These are phyloP conservation scores for Zaprionus tsacasi DNA, from an alignment of 1,140 invertebrate species.

Conservation along the genomic window DNA sequence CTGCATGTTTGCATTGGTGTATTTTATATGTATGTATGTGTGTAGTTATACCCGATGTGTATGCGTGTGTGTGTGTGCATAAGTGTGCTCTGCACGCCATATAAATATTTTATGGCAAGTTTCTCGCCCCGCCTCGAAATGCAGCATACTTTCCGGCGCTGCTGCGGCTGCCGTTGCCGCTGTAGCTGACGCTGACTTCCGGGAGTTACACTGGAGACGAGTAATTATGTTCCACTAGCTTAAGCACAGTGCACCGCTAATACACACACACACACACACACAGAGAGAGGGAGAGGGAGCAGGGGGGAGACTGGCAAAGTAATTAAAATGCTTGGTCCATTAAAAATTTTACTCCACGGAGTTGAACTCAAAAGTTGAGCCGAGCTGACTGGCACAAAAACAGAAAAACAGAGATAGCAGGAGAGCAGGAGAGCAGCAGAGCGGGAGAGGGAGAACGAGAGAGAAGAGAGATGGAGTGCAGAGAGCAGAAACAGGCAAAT, in stretches of 20 bases:
- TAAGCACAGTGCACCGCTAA: slow-evolving; percentile 53
- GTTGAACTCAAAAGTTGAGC: slow-evolving; percentile 78
- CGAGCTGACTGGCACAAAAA: slow-evolving; percentile 52
- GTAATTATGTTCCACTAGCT: slow-evolving; percentile 82
- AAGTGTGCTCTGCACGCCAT: slow-evolving; percentile 27
- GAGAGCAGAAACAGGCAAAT: slow-evolving; percentile 15
- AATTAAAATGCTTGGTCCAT: slow-evolving; percentile 82
- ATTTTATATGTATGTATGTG: slow-evolving; percentile 6
- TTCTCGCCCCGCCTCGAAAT: slow-evolving; percentile 58
- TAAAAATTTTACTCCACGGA: slow-evolving; percentile 79
- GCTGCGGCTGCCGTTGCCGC: slow-evolving; percentile 59
- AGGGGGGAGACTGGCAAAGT: slow-evolving; percentile 53
- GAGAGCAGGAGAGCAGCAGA: neutral
- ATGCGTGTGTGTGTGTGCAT: slow-evolving; percentile 31
- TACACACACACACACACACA: slow-evolving; percentile 10
- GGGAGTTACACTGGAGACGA: slow-evolving; percentile 75
- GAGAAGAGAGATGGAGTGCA: neutral
- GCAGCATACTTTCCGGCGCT: slow-evolving; percentile 72
- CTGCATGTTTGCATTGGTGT: slow-evolving; percentile 59
- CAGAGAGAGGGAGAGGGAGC: neutral
- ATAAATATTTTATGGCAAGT: slow-evolving; percentile 78
- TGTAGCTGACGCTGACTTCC: slow-evolving; percentile 68
- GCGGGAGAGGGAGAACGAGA: slow-evolving; percentile 18
- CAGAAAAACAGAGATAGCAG: neutral
- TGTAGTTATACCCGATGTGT: too few relatives aligned